phyloP scores from a whole-genome alignment of 2,888 invertebrate species.

The Acanthosepion esculentum region DNA sequence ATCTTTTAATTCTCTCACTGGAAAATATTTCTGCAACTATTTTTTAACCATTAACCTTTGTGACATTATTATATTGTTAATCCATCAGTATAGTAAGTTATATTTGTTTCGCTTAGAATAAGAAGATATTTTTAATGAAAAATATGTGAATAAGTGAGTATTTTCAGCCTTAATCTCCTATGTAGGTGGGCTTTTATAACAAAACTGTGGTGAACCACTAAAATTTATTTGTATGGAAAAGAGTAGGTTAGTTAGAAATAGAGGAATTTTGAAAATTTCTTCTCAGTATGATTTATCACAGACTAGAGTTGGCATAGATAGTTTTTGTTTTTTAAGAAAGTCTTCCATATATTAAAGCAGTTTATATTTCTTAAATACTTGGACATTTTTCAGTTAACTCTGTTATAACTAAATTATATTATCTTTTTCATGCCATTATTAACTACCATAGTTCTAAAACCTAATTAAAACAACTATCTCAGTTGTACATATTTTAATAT shows the following conservation, averaged over 20 bases:
- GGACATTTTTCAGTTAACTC: too few relatives aligned
- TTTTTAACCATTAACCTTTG: neutral
- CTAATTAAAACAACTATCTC: too few relatives aligned
- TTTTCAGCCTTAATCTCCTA: neutral
- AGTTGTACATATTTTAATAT: too few relatives aligned
- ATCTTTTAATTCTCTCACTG: neutral
- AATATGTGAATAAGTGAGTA: neutral
- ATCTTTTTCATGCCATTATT: too few relatives aligned
- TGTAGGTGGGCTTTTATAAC: neutral
- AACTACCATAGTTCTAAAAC: too few relatives aligned
- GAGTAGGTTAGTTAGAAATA: neutral
- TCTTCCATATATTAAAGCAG: too few relatives aligned
- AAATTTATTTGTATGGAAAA: neutral
- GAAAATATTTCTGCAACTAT: slow-evolving; percentile 6
- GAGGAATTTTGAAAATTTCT: neutral
- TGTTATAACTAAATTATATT: too few relatives aligned
- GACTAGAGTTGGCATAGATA: too few relatives aligned
- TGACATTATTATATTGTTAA: neutral
- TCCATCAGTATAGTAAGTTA: neutral
- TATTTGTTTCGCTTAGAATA: neutral
- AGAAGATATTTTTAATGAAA: neutral
- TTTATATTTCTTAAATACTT: too few relatives aligned
- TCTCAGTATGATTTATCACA: too few relatives aligned
- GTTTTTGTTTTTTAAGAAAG: too few relatives aligned
- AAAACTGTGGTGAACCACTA: neutral